These are phyloP conservation scores for Argyresthia albistria DNA, from an alignment of 2,888 invertebrate genomes.

Conservation along the genomic window DNA sequence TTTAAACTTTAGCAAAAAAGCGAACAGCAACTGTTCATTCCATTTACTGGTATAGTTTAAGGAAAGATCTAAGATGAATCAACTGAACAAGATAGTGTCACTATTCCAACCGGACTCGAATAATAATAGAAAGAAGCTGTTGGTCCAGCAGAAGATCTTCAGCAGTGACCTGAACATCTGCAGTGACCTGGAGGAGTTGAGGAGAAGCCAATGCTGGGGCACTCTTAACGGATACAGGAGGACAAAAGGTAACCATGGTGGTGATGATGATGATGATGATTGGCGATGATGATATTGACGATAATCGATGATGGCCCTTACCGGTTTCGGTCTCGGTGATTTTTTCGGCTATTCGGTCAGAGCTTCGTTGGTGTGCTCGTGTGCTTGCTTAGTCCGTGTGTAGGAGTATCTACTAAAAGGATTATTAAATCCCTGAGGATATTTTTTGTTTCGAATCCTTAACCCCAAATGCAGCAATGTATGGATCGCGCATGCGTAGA, in stretches of 20 bases:
- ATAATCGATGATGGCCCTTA: too few species aligned
- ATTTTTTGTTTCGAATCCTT: too few species aligned
- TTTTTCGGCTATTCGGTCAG: too few species aligned
- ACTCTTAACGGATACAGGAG: slow-evolving; percentile 61
- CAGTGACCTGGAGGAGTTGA: slow-evolving; percentile 50
- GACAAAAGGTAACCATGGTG: slow-evolving; percentile 40
- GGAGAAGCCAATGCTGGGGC: slow-evolving; percentile 67
- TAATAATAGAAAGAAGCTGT: slow-evolving; percentile 48
- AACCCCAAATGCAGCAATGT: too few species aligned
- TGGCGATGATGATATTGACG: not conserved
- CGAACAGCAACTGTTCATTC: too few species aligned
- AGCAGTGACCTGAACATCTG: slow-evolving; percentile 71
- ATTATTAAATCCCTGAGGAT: too few species aligned
- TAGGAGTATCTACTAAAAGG: too few species aligned
- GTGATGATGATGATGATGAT: not conserved
- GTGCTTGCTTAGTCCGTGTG: too few species aligned
- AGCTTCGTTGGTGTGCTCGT: too few species aligned
- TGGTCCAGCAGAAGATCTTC: slow-evolving; percentile 63
- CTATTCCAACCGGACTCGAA: slow-evolving; percentile 73
- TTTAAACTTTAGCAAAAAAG: too few species aligned
- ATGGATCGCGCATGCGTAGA: too few species aligned
- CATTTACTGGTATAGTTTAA: not conserved
- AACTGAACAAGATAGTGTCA: slow-evolving; percentile 74
- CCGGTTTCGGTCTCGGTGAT: too few species aligned
- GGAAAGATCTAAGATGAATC: slow-evolving; percentile 56